phyloP scores from a whole-genome alignment of 1,140 invertebrate species.

The Drosophila pruinosa region DNA sequence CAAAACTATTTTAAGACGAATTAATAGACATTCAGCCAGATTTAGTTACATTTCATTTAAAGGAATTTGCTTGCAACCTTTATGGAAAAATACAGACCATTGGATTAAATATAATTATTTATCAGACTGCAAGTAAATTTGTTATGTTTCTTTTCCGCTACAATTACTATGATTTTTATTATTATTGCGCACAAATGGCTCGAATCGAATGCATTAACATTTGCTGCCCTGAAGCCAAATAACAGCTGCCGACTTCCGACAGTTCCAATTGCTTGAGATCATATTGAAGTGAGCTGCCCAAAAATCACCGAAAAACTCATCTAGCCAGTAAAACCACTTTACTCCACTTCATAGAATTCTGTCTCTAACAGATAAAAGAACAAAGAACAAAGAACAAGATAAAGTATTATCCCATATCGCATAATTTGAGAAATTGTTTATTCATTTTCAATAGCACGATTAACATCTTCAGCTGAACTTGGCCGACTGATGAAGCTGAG shows the following conservation, averaged over 20 bases:
- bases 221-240: neutral
- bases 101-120: neutral
- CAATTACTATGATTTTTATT: neutral
- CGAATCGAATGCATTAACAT: slow-evolving; percentile 10
- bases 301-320: slow-evolving; percentile 30
- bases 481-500: slow-evolving; percentile 25
- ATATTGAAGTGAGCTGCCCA: neutral
- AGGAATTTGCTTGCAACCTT: neutral
- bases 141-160: neutral
- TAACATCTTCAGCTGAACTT: slow-evolving; percentile 32
- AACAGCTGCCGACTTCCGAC: slow-evolving; percentile 26
- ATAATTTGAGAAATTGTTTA: slow-evolving; percentile 18
- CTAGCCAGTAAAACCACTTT: slow-evolving; percentile 54
- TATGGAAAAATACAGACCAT: neutral
- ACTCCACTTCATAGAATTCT: slow-evolving; percentile 19
- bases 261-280: slow-evolving; percentile 8
- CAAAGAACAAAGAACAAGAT: slow-evolving; percentile 62
- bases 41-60: neutral
- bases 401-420: slow-evolving; percentile 13
- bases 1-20: neutral
- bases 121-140: neutral
- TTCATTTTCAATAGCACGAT: slow-evolving; percentile 51
- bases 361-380: slow-evolving; percentile 9
- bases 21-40: neutral
- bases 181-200: neutral